These are phyloP conservation scores for Corvus hawaiiensis DNA, from an alignment of 2,113 vertebrate genomes.

Conservation along the genomic window DNA sequence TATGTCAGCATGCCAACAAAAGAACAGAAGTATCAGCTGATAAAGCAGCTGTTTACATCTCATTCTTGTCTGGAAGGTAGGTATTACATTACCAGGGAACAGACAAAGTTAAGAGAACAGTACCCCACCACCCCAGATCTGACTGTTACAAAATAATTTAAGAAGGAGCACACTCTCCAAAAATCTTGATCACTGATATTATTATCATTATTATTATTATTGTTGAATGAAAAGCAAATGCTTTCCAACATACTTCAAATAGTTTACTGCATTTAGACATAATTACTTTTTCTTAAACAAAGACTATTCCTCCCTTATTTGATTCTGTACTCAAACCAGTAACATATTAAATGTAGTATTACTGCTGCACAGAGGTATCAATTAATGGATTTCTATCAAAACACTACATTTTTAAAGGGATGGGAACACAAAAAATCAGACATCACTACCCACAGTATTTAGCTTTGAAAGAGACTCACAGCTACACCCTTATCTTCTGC, in stretches of 20 bases:
- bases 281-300: neutral
- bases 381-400: neutral
- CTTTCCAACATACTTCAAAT: neutral
- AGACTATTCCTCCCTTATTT: neutral
- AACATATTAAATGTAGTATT: neutral
- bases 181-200: neutral
- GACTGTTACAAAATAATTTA: neutral
- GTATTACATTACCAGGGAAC: neutral
- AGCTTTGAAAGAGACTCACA: neutral
- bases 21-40: neutral
- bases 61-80: neutral
- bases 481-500: neutral
- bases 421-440: neutral
- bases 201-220: neutral
- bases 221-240: neutral
- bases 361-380: neutral
- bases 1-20: slow-evolving; percentile 4
- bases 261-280: neutral
- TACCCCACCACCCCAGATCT: neutral
- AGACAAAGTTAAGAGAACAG: neutral
- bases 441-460: neutral
- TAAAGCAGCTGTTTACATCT: slow-evolving; percentile 32
- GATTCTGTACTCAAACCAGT: neutral
- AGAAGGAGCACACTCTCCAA: neutral
- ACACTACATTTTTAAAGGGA: neutral